Percentiles rank a stretch among this genome's conserved stretches.
Conservation (phyloP, 2,113 vertebrate species). For the Raja brachyura region DNA sequence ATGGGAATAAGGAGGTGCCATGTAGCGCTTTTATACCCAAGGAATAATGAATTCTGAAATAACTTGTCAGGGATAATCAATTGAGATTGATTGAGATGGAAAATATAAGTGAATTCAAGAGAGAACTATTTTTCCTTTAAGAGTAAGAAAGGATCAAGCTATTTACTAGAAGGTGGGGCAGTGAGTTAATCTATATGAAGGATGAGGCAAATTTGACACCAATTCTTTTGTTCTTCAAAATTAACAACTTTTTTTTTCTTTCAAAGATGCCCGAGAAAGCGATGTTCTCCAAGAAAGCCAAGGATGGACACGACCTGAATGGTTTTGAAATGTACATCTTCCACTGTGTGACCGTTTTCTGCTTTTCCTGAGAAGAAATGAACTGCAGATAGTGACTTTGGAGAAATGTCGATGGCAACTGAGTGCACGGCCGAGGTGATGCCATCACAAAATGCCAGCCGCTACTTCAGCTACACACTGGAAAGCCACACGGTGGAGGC, state of each 20-base stretch:
- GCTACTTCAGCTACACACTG: conserved; percentile 79
- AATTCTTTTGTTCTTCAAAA: not conserved
- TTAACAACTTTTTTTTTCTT: not conserved
- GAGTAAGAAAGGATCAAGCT: not conserved
- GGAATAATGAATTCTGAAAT: not conserved
- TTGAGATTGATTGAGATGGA: too few relatives aligned
- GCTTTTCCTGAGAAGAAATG: conserved; percentile 31
- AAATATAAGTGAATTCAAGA: not conserved
- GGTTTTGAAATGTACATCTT: not conserved
- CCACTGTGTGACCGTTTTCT: not conserved
- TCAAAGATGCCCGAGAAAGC: conserved; percentile 16
- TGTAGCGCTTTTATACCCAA: not conserved
- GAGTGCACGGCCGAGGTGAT: conserved; percentile 87
- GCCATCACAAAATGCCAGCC: conserved; percentile 74
- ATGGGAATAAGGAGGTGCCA: not conserved
- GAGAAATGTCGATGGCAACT: conserved; percentile 46
- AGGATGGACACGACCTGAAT: conserved; percentile 30
- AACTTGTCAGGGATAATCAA: not conserved
- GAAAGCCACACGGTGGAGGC: conserved; percentile 82
- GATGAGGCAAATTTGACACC: not conserved
- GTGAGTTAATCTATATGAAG: not conserved
- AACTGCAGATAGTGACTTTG: not conserved
- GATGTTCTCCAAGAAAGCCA: conserved; percentile 7
- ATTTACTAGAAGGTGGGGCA: not conserved
- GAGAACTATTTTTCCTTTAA: not conserved